Base-by-base conservation (phyloP, 2,113 vertebrate species). In the Rhabdornis inornatus region DNA sequence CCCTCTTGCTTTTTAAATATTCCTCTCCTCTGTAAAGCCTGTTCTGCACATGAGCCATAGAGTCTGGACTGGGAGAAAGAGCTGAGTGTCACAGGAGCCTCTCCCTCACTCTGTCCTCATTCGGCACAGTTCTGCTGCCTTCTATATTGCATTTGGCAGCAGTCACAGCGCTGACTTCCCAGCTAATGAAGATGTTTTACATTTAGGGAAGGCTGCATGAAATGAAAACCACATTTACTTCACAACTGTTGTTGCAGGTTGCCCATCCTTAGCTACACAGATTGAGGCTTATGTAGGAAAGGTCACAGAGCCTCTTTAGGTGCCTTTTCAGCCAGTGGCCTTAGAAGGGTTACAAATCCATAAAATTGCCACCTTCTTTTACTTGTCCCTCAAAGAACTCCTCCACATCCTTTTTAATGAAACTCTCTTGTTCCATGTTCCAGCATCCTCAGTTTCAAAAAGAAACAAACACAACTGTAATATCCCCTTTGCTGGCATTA, bases 111-210 rank as follows among this genome's bases (percentile, higher is more conserved):
- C 90, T 97, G 90, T 87, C 70, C 72, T 92, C 40, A 33, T 92
- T 89, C 85, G 33, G 64, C 70, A 74, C 75, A 91, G 72, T 64
- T 71, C 81, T 97, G 71, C 94, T 92, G 95, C 94, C 70, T 94
- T 87, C 83, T 91, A 72, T 84, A 74, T 90, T 83, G 93, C 90
- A 53, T 66, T 78, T 97, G 96, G 94, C 97, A 97, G 91, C 96
- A 95, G 94, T 69, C 90, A 74, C 60, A 27, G 50, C 14, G 55
- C 95, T 76, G 91, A 92, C 93, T 95, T 96, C 95, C 89, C 92
- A 92, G 72, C 89, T 97, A 95, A 89, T 92, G 92, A 85, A 96
- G 94, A 95, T 18, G 18, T 96, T 97, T 97, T 91, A 47, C 85
- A n/a, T 95, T 91, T 61, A 75, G 71, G 74, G 84, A 85, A 83